phyloP scores from a whole-genome alignment of 2,888 invertebrate species.

The Caenorhabditis sinica region DNA sequence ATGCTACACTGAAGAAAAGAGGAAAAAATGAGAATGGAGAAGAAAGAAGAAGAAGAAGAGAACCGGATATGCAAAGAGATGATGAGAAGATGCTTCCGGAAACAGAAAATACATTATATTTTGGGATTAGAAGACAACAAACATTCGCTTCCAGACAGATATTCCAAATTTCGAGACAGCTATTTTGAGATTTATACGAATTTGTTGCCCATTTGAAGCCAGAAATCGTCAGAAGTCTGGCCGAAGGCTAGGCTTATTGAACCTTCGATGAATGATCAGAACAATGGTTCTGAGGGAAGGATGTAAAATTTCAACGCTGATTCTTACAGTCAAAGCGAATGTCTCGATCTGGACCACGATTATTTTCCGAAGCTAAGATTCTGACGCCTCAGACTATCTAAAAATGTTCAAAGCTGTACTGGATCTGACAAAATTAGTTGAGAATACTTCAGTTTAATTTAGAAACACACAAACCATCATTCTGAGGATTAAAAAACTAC shows the following conservation, averaged over 20 bases:
- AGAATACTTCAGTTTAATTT: too few species aligned
- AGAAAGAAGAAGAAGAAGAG: constrained; percentile 28
- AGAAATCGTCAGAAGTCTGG: not conserved
- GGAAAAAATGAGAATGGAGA: constrained; percentile 13
- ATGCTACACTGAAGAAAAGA: constrained; percentile 50
- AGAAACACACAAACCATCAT: too few species aligned
- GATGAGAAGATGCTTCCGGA: constrained; percentile 51
- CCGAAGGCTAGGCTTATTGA: too few species aligned
- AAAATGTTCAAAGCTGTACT: too few species aligned
- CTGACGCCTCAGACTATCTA: too few species aligned
- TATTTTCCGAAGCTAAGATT: too few species aligned
- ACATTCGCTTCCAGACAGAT: not conserved
- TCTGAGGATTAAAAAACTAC: not conserved
- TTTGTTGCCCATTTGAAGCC: not conserved
- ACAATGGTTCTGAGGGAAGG: too few species aligned
- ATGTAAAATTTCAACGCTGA: too few species aligned
- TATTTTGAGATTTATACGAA: not conserved
- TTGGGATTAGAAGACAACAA: constrained; percentile 12
- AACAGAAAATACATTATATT: constrained; percentile 37
- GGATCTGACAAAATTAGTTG: too few species aligned
- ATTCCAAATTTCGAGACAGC: not conserved
- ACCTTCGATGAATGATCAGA: too few species aligned
- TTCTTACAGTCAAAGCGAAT: too few species aligned
- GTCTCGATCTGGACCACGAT: too few species aligned
- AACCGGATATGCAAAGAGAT: constrained; percentile 53